A percentile compares a stretch with the other conserved stretches of the same genome.
phyloP scores from a whole-genome alignment of 1,140 invertebrate species.

The Neotoxoptera formosana region DNA sequence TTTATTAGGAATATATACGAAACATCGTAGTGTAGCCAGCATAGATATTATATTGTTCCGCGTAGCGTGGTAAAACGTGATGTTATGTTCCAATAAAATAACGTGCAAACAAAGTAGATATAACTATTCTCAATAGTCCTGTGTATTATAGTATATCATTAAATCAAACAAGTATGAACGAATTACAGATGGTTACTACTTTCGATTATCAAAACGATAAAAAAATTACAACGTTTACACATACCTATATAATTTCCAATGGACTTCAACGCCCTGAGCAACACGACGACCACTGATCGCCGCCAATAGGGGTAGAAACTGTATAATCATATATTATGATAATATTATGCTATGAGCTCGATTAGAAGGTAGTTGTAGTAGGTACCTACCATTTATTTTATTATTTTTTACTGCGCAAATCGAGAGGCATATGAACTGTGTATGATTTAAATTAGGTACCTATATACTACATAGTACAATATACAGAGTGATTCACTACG shows the following conservation, averaged over 20 bases:
- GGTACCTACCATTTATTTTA: neutral
- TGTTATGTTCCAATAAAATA: constrained; percentile 1
- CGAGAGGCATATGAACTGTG: neutral
- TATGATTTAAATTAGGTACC: neutral
- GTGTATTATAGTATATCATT: neutral
- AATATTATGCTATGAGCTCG: neutral
- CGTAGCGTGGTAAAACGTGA: neutral
- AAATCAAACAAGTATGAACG: neutral
- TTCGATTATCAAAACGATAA: constrained; percentile 10
- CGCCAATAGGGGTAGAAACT: neutral
- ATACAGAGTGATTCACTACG: too few relatives aligned
- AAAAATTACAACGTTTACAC: constrained; percentile 5
- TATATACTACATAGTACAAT: neutral
- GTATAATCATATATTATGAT: neutral
- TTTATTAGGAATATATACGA: neutral
- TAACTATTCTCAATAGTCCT: neutral
- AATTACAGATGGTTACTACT: constrained; percentile 2
- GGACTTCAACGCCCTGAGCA: neutral
- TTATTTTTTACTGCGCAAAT: neutral
- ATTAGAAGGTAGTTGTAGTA: neutral
- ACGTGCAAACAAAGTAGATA: neutral
- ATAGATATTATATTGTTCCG: neutral
- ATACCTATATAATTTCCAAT: neutral
- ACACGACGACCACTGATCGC: neutral
- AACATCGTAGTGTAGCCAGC: neutral